phyloP scores from a whole-genome alignment of 2,113 vertebrate species.

The Meles meles region DNA sequence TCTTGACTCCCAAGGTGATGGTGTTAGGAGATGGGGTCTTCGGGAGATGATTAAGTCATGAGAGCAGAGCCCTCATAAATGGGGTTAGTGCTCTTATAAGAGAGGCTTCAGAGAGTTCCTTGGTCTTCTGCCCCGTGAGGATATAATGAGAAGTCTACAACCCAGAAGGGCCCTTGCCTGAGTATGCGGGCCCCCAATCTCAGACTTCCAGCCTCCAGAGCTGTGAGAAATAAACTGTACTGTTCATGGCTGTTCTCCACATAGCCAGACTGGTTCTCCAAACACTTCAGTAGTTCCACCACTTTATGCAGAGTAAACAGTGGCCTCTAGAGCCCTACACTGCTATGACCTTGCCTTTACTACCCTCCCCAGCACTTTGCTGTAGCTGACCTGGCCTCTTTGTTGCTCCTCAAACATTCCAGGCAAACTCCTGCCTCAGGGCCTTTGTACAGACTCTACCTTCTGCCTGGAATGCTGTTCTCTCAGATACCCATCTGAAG shows the following conservation, averaged over 20 bases:
- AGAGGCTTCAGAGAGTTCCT: neutral
- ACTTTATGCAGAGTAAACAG: neutral
- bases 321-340: neutral
- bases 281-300: neutral
- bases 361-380: no score
- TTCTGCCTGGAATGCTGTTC: neutral
- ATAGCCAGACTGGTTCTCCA: neutral
- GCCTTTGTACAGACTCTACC: neutral
- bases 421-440: neutral
- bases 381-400: neutral
- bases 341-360: neutral
- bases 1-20: neutral
- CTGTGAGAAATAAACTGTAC: neutral
- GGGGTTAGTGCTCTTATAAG: neutral
- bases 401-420: neutral
- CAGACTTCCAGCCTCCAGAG: neutral
- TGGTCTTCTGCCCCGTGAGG: neutral
- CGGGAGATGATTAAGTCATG: neutral
- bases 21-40: neutral
- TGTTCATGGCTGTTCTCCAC: neutral
- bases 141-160: neutral
- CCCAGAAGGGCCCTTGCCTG: neutral
- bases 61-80: neutral
- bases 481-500: neutral
- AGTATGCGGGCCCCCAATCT: neutral